Conservation (phyloP, 2,797 vertebrate species). For the Muscicapa comitata region DNA sequence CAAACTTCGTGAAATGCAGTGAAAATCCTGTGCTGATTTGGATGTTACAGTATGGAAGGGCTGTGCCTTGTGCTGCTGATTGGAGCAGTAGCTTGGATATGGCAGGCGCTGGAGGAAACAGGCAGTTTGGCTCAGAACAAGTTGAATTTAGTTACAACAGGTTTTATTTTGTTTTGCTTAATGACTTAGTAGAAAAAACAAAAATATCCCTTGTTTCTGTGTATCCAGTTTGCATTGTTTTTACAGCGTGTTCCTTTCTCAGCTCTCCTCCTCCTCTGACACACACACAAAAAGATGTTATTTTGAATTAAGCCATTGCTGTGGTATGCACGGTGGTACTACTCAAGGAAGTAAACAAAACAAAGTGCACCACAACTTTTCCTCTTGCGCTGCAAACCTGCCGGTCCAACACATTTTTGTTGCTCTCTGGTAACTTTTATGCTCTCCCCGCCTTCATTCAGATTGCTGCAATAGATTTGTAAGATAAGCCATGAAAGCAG, state of each 20-base stretch:
- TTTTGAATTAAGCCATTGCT: background rate
- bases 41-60: background rate
- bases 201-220: background rate
- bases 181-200: background rate
- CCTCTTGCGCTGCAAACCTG: background rate
- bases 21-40: background rate
- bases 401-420: background rate
- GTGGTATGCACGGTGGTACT: background rate
- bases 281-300: background rate
- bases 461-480: background rate
- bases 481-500: background rate
- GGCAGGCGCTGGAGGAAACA: background rate
- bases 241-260: background rate
- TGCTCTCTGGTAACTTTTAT: background rate
- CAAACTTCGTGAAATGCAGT: background rate
- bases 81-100: background rate
- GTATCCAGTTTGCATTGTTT: background rate
- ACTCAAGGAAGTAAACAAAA: background rate
- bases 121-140: background rate
- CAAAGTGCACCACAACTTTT: background rate
- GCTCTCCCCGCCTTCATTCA: background rate
- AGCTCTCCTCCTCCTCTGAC: background rate
- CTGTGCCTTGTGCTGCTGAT: background rate
- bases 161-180: conserved; percentile 10
- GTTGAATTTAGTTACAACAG: background rate